These are phyloP conservation scores for Drosophila varians DNA, from an alignment of 1,140 invertebrate genomes.

Conservation along the genomic window DNA sequence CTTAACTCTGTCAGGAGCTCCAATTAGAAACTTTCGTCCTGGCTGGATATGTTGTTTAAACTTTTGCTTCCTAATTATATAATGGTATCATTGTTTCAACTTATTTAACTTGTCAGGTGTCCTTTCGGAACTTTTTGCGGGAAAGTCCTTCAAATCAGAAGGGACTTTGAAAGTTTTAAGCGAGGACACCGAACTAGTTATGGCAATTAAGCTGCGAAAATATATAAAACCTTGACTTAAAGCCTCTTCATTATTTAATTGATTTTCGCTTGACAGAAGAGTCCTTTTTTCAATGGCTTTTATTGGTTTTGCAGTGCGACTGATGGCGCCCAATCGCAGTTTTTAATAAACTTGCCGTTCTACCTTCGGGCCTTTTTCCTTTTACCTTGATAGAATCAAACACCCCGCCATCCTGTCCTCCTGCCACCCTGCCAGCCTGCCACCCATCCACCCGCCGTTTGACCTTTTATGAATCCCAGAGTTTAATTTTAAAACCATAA, in stretches of 20 bases:
- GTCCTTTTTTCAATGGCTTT: background rate
- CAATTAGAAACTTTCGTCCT: background rate
- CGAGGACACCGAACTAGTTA: background rate
- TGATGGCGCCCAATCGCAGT: constrained; percentile 31
- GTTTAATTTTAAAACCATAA: constrained; percentile 46
- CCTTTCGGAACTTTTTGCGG: background rate
- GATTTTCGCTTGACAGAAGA: background rate
- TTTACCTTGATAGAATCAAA: constrained; percentile 14
- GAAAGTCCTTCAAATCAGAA: background rate
- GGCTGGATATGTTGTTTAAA: constrained; percentile 15
- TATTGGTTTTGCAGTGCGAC: constrained; percentile 25
- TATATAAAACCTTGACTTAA: background rate
- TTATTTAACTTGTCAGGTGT: background rate
- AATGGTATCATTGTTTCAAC: constrained; percentile 19
- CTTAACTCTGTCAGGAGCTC: background rate
- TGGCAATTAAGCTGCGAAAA: background rate
- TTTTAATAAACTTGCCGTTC: constrained; percentile 66
- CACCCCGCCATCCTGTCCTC: no score
- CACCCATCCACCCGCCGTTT: constrained; percentile 1
- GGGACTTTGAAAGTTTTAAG: background rate
- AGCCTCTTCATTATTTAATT: background rate
- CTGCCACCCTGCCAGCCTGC: background rate
- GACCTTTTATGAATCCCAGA: constrained; percentile 22
- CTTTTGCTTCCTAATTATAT: constrained; percentile 24
- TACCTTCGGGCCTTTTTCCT: constrained; percentile 17